Base-by-base conservation (phyloP, 2,113 vertebrate species). In the Petaurus breviceps region DNA sequence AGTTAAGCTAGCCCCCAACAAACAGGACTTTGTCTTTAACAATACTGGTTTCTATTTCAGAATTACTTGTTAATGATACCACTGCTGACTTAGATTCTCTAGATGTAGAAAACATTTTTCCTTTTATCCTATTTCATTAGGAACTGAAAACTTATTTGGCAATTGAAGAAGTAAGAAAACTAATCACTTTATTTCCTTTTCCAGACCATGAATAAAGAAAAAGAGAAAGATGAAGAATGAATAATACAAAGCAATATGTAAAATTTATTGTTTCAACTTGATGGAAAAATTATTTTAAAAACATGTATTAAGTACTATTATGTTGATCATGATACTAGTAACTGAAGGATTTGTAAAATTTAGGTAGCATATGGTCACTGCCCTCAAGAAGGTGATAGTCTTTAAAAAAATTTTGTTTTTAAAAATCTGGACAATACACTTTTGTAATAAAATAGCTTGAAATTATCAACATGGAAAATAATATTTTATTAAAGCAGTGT, bases 81-180 rank as follows among this genome's bases (percentile, higher is more conserved):
- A 68, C 31, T 91, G 46, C 43, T 51, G 77, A 95, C 46, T 51
- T 46, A 54, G 89, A 91, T 89, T 68, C 61, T 94, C 77, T 22
- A 91, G 50, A 49, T 92, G 0, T 55, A 91, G 26, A 93, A 94
- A 84, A 2, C 47, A 52, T 68, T 43, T 91, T 95, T 95, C 50
- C 51, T 93, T 90, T 89, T 54, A 28, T 93, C 2, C 9, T 52
- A 91, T 94, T 96, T 94, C 95, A 95, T 95, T 93, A 4, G 57
- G 95, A 93, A 89, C 91, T 95, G 49, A 94, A n/a, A 96, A 84
- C 47, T 84, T 68, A 26, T 46, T 93, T 95, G 90, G 94, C 24
- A 94, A 90, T 90, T 26, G n/a, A 95, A 95, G 94, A 91, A 8
- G 0, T 10, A 93, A 8, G 16, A 93, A 96, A 61, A 91, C 0